Evolutionary conservation across 2,888 invertebrate species (phyloP), one percentile per base, ranked within the genome.

Genomic region (Thymelicus lineola): DNA sequence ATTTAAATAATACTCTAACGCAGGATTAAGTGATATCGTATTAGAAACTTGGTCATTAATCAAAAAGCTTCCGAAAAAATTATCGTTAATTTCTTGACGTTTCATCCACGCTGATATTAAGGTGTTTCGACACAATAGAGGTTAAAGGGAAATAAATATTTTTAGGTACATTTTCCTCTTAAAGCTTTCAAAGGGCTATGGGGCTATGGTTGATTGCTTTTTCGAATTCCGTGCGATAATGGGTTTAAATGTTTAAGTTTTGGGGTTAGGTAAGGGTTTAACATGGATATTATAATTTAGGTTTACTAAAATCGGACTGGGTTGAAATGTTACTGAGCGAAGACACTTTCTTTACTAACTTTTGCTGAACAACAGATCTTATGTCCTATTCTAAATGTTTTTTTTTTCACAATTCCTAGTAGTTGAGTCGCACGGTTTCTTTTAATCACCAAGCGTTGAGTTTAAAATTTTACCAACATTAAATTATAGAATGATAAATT

Each of bases 111-210:
- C 77, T 78, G 78, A 84, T 78, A 80, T 83, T 75, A 85, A 83
- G 88, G 85, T 83, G 80, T 79, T 73, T 77, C 76, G 80, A 87
- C 87, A 86, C 85, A 84, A 87, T 87, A 86, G 83, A 76, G 73
- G 60, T 72, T 73, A 71, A 83, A 85, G 80, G 81, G 85, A 83
- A 82, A 82, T 80, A 80, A 82, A 81, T 76, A 75, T 74, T 72
- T 72, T 82, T 87, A 86, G 84, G 79, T 77, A 85, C 81, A 80
- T 80, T 85, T 86, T 83, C 80, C 79, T 80, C 82, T 80, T 79
- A 77, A 80, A 79, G 85, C 85, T 86, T 75, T 63, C 79, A 80
- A 81, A 83, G 82, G 85, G 86, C 85, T 83, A 84, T 82, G 82
- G 82, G 85, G 86, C 85, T 83, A 84, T 82, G 82, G 80, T 78